Evolutionary conservation across 2,113 vertebrate species (phyloP), one percentile per base, ranked within the genome.

Genomic region (Charadrius vociferus): DNA sequence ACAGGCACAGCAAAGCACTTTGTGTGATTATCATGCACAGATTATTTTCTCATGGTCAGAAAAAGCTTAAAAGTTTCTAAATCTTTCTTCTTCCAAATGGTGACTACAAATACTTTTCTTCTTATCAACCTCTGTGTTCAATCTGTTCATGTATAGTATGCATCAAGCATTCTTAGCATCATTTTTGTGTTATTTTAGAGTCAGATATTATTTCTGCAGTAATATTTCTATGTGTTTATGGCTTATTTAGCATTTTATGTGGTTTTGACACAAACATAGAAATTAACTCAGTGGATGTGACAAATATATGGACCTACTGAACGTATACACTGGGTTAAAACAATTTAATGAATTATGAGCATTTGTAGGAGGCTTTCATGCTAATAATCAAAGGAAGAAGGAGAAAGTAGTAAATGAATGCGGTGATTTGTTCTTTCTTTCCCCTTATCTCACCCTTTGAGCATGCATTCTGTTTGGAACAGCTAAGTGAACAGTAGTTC

Each of bases 391-490:
- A 85, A 93, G 85, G 87, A 91, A 82, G 67, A 91, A 88, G 88
- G 52, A 86, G 66, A 85, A 86, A 88, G 47, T 86, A 91, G 34
- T 91, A 92, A 93, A 91, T 97, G 91, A 96, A 96, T 96, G 88
- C 86, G 73, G 96, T 81, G 86, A 92, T 95, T 95, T 97, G 95
- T 96, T 95, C 93, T 79, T 92, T 86, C 67, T 97, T 93, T 88
- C 88, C 86, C 61, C 91, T 95, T 97, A 96, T 95, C 96, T 97
- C 96, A 97, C 94, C 80, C 95, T 91, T 88, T 75, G 95, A 96
- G 97, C 84, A 97, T 97, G 97, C 94, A 93, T 95, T 96, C 91
- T 96, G 84, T 96, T 95, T 95, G 91, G 86, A 97, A 85, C 93
- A 94, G 91, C 86, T 91, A 94, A 89, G 53, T 41, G 93, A 97